Base-by-base conservation (phyloP, 2,113 vertebrate species). In the Psammodynastes pulverulentus region DNA sequence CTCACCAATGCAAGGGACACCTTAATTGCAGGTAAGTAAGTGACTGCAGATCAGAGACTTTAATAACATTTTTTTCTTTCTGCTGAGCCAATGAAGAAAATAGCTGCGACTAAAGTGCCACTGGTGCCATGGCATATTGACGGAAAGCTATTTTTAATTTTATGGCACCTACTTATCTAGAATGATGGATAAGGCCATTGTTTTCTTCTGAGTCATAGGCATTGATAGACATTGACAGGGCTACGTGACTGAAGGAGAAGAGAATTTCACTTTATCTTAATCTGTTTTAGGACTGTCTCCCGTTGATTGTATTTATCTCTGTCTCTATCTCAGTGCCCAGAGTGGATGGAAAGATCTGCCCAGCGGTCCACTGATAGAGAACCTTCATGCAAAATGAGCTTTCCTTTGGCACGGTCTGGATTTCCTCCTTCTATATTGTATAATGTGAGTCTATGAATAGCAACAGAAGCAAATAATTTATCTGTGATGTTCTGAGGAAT, bases 181-280 rank as follows among this genome's bases (percentile, higher is more conserved):
- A 90, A 67, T 91, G 95, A 89, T 88, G 95, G 97, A 98, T 98
- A 98, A 97, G 95, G 95, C 96, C 96, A 97, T 97, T 97, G 92
- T 91, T 95, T 93, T 96, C 92, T 94, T 94, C 96, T 97, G 97
- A 97, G 96, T 98, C 97, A 98, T 89, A 95, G 96, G 96, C 90
- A 92, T 96, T 95, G 96, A 94, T 93, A 93, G 95, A 39, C 95
- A 92, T 96, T 96, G 96, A 94, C 97, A 96, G 89, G 39, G 94
- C 95, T 97, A 95, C 92, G 93, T 97, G 97, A 97, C 96, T 97
- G 97, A 96, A 96, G 96, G 95, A 89, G 93, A 96, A 93, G 93
- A 94, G 92, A 95, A 96, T 96, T 29, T 90, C 54, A 91, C 89
- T 97, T 97, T 97, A 98, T 97, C 97, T 97, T 96, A 97, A 97